Base-by-base conservation (phyloP, 2,113 vertebrate genomes). In the Pycnonotus jocosus region DNA sequence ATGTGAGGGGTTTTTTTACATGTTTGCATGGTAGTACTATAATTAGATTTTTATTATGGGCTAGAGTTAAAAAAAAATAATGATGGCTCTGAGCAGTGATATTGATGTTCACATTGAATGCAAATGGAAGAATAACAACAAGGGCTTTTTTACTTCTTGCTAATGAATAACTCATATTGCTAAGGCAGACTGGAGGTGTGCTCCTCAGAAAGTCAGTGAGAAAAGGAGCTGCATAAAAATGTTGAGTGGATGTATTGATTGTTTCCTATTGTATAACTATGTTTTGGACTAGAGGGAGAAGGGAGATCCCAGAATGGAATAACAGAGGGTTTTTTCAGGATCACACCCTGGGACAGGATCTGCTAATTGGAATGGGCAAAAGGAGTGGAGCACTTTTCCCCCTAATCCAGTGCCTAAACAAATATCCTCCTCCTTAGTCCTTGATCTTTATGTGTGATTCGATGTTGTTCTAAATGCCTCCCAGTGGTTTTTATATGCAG, bases 41-140 rank as follows among this genome's bases (percentile, higher is more conserved):
- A 89, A 74, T 71, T 84, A 89, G 40, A 8, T 91, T 94, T 93
- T 95, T 87, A 71, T 89, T 87, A 71, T 44, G 85, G 48, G 12
- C 48, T 79, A n/a, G 51, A 87, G 18, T 70, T 70, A 44, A 91
- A 86, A 89, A 65, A 88, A 78, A 78, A 0, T 90, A 7, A 28
- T 44, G 56, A 30, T 68, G 30, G 53, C 37, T 91, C 27, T 93
- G 57, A 93, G 92, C 57, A 68, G 48, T 40, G 60, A 51, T 89
- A 84, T 66, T 47, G 60, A 91, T 54, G 48, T 74, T 94, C 61
- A 71, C 57, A 60, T 6, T 84, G 87, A 91, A 95, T 85, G 47
- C 35, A 89, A 81, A 91, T 20, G 53, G 56, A 84, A 84, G 54
- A 77, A 73, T 20, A 91, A 40, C 33, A 58, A 38, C 35, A 56